Conservation (phyloP, 1,140 invertebrate genomes). For the Tetramorium alpestre region DNA sequence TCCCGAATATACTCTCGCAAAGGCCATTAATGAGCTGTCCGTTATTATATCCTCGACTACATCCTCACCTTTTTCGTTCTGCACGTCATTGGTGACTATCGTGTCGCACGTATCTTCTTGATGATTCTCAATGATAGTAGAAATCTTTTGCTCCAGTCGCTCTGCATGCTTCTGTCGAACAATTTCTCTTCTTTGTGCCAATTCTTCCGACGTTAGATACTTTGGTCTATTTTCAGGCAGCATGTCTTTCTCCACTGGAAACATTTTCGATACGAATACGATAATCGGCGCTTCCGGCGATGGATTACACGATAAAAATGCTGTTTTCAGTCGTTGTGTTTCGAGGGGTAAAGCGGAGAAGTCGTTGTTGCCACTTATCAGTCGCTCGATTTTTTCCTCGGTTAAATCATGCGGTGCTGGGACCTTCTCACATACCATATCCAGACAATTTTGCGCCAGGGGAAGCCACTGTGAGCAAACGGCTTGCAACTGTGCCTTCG, state of each 20-base stretch:
- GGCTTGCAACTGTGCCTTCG: slow-evolving; percentile 91
- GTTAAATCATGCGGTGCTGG: slow-evolving; percentile 93
- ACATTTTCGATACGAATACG: slow-evolving; percentile 98
- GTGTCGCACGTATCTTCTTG: slow-evolving; percentile 77
- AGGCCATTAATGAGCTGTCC: slow-evolving; percentile 92
- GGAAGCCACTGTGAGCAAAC: slow-evolving; percentile 96
- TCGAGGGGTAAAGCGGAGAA: slow-evolving; percentile 90
- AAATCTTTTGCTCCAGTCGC: slow-evolving; percentile 66
- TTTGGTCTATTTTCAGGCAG: slow-evolving; percentile 91
- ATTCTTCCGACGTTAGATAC: slow-evolving; percentile 91
- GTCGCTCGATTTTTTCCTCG: slow-evolving; percentile 89
- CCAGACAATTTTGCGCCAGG: slow-evolving; percentile 91
- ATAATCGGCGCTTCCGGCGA: slow-evolving; percentile 91
- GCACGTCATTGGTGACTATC: slow-evolving; percentile 85
- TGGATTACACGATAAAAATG: slow-evolving; percentile 91
- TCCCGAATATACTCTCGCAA: slow-evolving; percentile 97
- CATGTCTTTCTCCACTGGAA: slow-evolving; percentile 90
- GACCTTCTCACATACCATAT: slow-evolving; percentile 93
- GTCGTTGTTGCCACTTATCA: slow-evolving; percentile 86
- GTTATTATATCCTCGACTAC: slow-evolving; percentile 66
- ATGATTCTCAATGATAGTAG: not conserved
- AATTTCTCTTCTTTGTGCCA: slow-evolving; percentile 89
- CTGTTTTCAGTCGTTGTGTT: slow-evolving; percentile 91
- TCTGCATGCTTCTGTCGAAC: slow-evolving; percentile 89
- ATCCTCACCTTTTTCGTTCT: slow-evolving; percentile 79